A percentile compares a stretch with the other conserved stretches of the same genome.
Conservation (phyloP, 1,140 invertebrate genomes). For the Micrasema minimum region DNA sequence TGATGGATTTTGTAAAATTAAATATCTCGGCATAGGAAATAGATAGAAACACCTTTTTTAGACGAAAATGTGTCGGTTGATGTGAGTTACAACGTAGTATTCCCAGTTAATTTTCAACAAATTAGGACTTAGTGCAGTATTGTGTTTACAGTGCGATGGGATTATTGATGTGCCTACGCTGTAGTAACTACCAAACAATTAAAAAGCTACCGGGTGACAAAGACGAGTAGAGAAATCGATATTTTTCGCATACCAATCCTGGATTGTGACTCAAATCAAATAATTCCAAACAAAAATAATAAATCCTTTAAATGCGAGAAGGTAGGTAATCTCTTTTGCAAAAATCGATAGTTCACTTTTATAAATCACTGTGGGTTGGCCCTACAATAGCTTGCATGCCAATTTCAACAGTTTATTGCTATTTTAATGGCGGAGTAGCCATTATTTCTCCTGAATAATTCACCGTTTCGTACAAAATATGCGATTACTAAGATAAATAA, state of each 20-base stretch:
- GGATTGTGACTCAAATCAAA: not conserved
- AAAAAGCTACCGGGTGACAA: not conserved
- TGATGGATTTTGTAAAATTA: too few species aligned
- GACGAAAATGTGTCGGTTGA: too few species aligned
- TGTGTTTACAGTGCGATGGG: too few species aligned
- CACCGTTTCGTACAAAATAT: not conserved
- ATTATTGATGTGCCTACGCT: too few species aligned
- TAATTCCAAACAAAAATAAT: not conserved
- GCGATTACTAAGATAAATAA: conserved; percentile 17
- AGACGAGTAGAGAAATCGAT: not conserved
- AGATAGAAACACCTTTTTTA: too few species aligned
- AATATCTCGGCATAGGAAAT: too few species aligned
- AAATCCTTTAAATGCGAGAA: not conserved
- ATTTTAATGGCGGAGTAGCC: conserved; percentile 11
- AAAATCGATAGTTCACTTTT: conserved; percentile 1
- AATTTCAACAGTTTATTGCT: conserved; percentile 1
- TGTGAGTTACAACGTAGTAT: too few species aligned
- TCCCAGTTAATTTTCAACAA: too few species aligned
- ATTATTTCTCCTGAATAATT: conserved; percentile 4
- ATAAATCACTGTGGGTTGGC: conserved; percentile 10
- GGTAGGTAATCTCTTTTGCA: not conserved
- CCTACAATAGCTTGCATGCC: conserved; percentile 12
- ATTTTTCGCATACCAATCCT: not conserved
- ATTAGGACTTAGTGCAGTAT: too few species aligned
- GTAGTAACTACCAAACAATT: too few species aligned